Conservation (phyloP, 2,888 invertebrate genomes). For the Palloptera scutellata region DNA sequence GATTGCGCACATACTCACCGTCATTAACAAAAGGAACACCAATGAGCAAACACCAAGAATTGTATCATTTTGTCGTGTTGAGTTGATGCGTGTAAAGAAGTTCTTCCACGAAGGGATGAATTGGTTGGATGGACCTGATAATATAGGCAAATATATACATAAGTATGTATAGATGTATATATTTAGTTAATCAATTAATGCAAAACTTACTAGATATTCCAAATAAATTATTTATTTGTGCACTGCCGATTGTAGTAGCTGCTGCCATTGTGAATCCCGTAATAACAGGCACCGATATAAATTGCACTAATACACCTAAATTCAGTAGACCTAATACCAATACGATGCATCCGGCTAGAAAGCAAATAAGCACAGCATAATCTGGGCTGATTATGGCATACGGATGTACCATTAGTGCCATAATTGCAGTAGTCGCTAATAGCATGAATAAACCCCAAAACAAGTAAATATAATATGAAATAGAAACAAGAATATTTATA, state of each 20-base stretch:
- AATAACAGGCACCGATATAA: constrained; percentile 87
- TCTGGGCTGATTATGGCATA: constrained; percentile 73
- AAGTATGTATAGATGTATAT: not conserved
- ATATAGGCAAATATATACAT: not conserved
- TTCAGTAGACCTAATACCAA: constrained; percentile 77
- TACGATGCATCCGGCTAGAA: constrained; percentile 77
- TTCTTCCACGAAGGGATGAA: constrained; percentile 72
- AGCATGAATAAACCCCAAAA: constrained; percentile 10
- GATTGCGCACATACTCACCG: constrained; percentile 63
- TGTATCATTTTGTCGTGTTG: constrained; percentile 72
- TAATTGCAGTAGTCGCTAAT: constrained; percentile 85
- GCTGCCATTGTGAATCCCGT: constrained; percentile 88
- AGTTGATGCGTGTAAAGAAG: constrained; percentile 71
- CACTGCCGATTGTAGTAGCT: constrained; percentile 81
- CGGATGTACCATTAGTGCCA: constrained; percentile 82
- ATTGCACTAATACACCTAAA: constrained; percentile 82
- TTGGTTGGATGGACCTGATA: constrained; percentile 67
- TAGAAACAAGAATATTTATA: not conserved
- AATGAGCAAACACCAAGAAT: constrained; percentile 74
- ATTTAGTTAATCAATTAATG: not conserved
- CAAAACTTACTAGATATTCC: constrained; percentile 69
- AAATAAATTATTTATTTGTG: constrained; percentile 79
- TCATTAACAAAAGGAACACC: constrained; percentile 69
- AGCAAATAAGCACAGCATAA: constrained; percentile 77
- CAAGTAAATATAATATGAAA: not conserved